Evolutionary conservation across 2,797 vertebrate species (phyloP).

Genomic region (Acipenser oxyrinchus): DNA sequence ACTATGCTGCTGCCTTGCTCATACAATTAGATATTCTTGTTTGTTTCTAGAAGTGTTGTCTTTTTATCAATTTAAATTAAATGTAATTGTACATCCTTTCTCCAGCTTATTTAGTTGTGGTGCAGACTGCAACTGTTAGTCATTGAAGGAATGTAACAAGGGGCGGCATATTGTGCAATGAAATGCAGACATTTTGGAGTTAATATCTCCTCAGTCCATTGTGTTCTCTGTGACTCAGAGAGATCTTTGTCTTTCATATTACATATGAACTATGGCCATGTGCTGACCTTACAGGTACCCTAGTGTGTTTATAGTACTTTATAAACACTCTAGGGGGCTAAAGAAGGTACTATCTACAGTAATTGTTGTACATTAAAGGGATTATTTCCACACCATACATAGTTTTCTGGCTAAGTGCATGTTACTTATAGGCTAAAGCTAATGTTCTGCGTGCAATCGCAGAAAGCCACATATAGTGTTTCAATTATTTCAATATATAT

Average conservation of each 20-base stretch:
- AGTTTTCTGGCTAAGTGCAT: slow-evolving; percentile 46
- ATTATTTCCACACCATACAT: slow-evolving; percentile 29
- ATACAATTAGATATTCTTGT: too few relatives aligned
- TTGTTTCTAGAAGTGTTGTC: not conserved
- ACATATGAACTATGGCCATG: slow-evolving; percentile 25
- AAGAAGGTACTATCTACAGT: slow-evolving; percentile 27
- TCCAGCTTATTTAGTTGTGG: not conserved
- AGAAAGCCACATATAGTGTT: too few relatives aligned
- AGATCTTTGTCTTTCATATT: slow-evolving; percentile 25
- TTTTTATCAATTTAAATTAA: slow-evolving; percentile 6
- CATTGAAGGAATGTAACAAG: too few relatives aligned
- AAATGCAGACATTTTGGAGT: too few relatives aligned
- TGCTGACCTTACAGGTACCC: slow-evolving; percentile 30
- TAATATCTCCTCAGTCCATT: not conserved
- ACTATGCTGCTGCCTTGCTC: slow-evolving; percentile 42
- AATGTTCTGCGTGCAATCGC: slow-evolving; percentile 43
- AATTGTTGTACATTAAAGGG: slow-evolving; percentile 43
- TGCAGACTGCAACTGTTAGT: not conserved
- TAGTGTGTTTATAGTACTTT: slow-evolving; percentile 14
- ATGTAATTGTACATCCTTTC: slow-evolving; percentile 18
- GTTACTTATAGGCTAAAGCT: slow-evolving; percentile 52
- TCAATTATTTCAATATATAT: slow-evolving; percentile 22
- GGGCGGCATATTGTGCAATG: too few relatives aligned
- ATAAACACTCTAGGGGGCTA: slow-evolving; percentile 11
- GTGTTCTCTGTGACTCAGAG: not conserved